phyloP scores from a whole-genome alignment of 1,140 invertebrate genomes.

The Eciton burchellii region DNA sequence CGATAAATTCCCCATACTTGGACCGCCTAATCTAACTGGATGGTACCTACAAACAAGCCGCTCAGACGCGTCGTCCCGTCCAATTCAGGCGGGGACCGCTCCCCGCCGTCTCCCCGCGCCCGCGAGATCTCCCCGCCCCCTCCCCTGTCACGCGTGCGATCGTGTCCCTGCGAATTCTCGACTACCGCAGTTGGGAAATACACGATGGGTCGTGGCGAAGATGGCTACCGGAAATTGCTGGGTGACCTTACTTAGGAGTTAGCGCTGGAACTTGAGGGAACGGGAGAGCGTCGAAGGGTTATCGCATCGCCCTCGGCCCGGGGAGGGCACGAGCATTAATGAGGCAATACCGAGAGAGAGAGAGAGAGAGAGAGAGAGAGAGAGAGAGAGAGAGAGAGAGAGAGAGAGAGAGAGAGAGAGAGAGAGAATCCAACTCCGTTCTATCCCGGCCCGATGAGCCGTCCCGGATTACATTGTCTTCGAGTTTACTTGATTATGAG shows the following conservation, averaged over 20 bases:
- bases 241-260: conserved; percentile 84
- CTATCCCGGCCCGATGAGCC: conserved; percentile 83
- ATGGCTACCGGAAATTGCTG: conserved; percentile 85
- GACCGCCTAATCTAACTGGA: conserved; percentile 46
- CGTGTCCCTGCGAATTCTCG: conserved; percentile 72
- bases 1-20: conserved; percentile 23
- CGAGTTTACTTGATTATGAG: conserved; percentile 67
- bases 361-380: no score
- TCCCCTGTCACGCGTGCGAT: conserved; percentile 55
- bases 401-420: no score
- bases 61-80: conserved; percentile 38
- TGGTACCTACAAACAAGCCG: conserved; percentile 44
- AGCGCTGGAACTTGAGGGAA: conserved; percentile 74
- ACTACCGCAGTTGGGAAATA: conserved; percentile 75
- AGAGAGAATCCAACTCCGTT: conserved; percentile 76
- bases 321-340: conserved; percentile 79
- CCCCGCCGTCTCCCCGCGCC: conserved; percentile 35
- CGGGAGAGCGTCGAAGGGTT: conserved; percentile 73
- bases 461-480: conserved; percentile 82
- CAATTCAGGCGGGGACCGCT: conserved; percentile 60
- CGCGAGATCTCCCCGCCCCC: conserved; percentile 70
- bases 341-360: conserved; percentile 81
- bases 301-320: conserved; percentile 73
- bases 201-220: conserved; percentile 74
- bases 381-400: no score